A percentile compares a stretch with the other conserved stretches of the same genome.
Evolutionary conservation across 2,888 invertebrate species (phyloP).

Genomic region (Lacanobia wlatinum): DNA sequence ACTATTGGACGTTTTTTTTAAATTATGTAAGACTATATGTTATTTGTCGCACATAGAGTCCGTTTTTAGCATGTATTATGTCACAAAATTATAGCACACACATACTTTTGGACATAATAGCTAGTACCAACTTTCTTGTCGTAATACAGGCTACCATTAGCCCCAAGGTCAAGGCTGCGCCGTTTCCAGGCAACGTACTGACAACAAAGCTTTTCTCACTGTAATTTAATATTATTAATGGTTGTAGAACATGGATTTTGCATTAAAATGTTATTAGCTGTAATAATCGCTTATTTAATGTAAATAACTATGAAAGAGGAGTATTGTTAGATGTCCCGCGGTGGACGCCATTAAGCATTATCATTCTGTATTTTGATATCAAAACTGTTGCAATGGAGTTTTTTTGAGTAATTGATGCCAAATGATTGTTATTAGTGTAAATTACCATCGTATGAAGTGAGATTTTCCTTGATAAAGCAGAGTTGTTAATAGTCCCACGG

Average conservation of each 20-base stretch:
- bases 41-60: not conserved
- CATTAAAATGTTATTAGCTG: conserved; percentile 64
- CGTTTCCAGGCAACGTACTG: conserved; percentile 70
- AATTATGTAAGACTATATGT: conserved; percentile 6
- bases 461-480: conserved; percentile 28
- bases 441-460: conserved; percentile 40
- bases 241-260: conserved; percentile 66
- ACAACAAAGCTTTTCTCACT: conserved; percentile 69
- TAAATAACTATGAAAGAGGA: conserved; percentile 38
- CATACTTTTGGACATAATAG: conserved; percentile 45
- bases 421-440: conserved; percentile 23
- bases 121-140: conserved; percentile 56
- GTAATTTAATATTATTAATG: conserved; percentile 67
- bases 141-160: conserved; percentile 60
- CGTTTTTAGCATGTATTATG: conserved; percentile 29
- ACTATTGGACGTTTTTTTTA: not conserved
- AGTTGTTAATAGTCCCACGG: conserved; percentile 51
- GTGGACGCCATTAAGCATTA: conserved; percentile 58
- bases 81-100: conserved; percentile 31
- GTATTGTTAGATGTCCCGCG: conserved; percentile 41
- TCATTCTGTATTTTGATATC: conserved; percentile 12
- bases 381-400: conserved; percentile 16
- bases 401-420: conserved; percentile 16
- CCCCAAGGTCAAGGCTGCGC: conserved; percentile 66
- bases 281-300: conserved; percentile 57